Evolutionary conservation across 2,797 vertebrate species (phyloP).

Genomic region (Clarias fuscus): DNA sequence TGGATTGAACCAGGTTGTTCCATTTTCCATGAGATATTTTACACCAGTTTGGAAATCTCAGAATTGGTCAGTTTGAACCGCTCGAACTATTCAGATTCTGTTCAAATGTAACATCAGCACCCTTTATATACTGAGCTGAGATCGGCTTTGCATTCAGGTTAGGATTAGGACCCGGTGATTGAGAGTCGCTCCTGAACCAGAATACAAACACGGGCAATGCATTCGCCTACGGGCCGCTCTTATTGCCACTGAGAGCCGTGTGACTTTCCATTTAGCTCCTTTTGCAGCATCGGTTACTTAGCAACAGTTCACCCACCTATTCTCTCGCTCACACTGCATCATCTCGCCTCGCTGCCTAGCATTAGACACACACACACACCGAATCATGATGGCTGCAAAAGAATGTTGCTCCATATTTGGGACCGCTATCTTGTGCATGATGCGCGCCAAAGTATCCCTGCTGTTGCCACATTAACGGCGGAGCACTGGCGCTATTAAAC

Average conservation of each 20-base stretch:
- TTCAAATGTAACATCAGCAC: background rate
- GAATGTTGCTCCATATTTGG: slow-evolving; percentile 28
- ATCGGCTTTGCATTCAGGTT: slow-evolving; percentile 21
- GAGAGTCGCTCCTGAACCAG: slow-evolving; percentile 24
- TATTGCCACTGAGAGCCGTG: slow-evolving; percentile 35
- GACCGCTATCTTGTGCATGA: slow-evolving; percentile 21
- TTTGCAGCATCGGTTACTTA: slow-evolving; percentile 50
- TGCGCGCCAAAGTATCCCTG: slow-evolving; percentile 23
- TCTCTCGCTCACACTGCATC: slow-evolving; percentile 30
- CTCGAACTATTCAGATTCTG: background rate
- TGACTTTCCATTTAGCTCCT: slow-evolving; percentile 50
- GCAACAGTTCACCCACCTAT: slow-evolving; percentile 46
- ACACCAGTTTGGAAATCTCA: background rate
- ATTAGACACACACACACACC: slow-evolving; percentile 36
- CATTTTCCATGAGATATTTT: slow-evolving; percentile 9
- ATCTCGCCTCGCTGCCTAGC: slow-evolving; percentile 32
- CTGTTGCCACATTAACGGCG: slow-evolving; percentile 22
- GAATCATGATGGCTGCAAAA: slow-evolving; percentile 15
- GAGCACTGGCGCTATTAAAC: slow-evolving; percentile 14
- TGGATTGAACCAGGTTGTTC: background rate
- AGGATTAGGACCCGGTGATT: slow-evolving; percentile 5
- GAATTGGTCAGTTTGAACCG: background rate
- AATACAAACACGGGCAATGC: background rate
- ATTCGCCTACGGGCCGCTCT: slow-evolving; percentile 13
- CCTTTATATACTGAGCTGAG: background rate